A percentile compares a stretch with the other conserved stretches of the same genome.
Evolutionary conservation across 2,113 vertebrate species (phyloP).

Genomic region (Dipodomys merriami): DNA sequence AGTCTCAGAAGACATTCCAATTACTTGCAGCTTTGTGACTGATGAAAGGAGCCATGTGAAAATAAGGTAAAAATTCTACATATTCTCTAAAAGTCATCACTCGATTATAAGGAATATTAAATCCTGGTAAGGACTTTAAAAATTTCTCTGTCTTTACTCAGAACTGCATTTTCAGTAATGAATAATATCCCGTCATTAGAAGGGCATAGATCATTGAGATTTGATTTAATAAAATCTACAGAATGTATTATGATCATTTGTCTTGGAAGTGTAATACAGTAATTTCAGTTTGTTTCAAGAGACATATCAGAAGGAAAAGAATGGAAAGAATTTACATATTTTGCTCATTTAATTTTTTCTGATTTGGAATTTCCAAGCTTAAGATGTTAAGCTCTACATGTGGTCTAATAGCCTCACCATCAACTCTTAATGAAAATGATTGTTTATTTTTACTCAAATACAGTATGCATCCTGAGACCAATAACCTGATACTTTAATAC

Average conservation of each 20-base stretch:
- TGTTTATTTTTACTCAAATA: not conserved
- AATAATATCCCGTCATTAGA: not conserved
- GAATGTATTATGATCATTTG: conserved; percentile 6
- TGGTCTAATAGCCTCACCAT: not conserved
- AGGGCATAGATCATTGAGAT: conserved; percentile 25
- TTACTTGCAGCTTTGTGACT: too few species aligned
- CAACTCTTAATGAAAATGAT: not conserved
- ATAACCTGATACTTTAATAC: not conserved
- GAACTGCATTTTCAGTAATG: conserved; percentile 3
- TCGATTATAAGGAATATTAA: conserved; percentile 44
- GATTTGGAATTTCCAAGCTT: not conserved
- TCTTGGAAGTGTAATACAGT: conserved; percentile 27
- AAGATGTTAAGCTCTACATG: not conserved
- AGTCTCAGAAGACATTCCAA: too few species aligned
- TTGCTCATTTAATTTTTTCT: too few species aligned
- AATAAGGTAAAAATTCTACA: conserved; percentile 1
- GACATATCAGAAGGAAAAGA: not conserved
- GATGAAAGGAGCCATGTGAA: not conserved
- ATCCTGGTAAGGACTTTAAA: conserved; percentile 1
- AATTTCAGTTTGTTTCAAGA: conserved; percentile 12
- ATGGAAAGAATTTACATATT: not conserved
- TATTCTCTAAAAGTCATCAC: conserved; percentile 19
- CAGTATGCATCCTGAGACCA: not conserved
- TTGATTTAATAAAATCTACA: conserved; percentile 8
- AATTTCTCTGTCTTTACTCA: not conserved